Evolutionary conservation across 2,113 vertebrate species (phyloP).

Genomic region (Brachyhypopomus occidentalis): DNA sequence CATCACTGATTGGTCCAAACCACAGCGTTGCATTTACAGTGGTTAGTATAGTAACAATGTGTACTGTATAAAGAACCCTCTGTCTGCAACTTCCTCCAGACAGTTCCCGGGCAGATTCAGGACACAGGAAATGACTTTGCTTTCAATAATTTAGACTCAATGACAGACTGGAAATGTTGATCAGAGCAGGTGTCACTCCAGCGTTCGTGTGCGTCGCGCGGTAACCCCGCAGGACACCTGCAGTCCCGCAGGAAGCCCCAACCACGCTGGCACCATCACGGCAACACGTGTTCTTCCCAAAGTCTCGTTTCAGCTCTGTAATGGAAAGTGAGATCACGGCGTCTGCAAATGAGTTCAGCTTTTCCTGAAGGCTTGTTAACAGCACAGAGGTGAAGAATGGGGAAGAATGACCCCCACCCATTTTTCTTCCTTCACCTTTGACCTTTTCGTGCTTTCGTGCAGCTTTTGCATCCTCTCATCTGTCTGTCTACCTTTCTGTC

Average conservation of each 20-base stretch:
- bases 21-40: neutral
- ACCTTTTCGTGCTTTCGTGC: conserved; percentile 48
- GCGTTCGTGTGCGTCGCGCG: neutral
- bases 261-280: conserved; percentile 40
- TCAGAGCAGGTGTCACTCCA: neutral
- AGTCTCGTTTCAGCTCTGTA: conserved; percentile 17
- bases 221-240: neutral
- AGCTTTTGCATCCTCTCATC: conserved; percentile 33
- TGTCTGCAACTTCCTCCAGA: neutral
- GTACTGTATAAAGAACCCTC: too few relatives aligned
- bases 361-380: conserved; percentile 54
- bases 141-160: neutral
- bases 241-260: neutral
- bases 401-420: neutral
- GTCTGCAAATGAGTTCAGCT: conserved; percentile 54
- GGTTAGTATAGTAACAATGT: neutral
- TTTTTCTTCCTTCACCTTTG: neutral
- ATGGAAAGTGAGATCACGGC: conserved; percentile 56
- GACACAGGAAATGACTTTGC: neutral
- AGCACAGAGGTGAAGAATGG: conserved; percentile 37
- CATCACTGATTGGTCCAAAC: neutral
- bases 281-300: conserved; percentile 16
- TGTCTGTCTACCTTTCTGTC: conserved; percentile 2
- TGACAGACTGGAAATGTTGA: conserved; percentile 6
- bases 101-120: conserved; percentile 8